A percentile compares a stretch with the other conserved stretches of the same genome.
Evolutionary conservation across 53 echinoderm and acorn worm species (phyloP).

Genomic region (Luidia sarsii): DNA sequence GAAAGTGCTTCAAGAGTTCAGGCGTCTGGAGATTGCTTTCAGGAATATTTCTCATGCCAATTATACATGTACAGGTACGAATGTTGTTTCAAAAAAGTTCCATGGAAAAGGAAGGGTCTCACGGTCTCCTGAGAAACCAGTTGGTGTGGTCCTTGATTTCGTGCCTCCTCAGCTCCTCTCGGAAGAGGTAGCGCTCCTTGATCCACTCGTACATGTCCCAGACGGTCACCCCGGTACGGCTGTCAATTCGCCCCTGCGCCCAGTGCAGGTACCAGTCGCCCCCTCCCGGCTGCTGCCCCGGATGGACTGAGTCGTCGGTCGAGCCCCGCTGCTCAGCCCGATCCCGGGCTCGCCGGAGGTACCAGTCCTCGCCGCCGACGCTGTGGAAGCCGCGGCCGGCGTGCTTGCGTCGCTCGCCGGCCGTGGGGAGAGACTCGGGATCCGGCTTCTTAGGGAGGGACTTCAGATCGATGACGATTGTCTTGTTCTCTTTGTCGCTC

Average conservation of each 20-base stretch:
- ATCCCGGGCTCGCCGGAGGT: constrained; percentile 74
- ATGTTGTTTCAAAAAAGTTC: no score
- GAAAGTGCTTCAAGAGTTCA: no score
- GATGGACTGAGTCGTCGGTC: background rate
- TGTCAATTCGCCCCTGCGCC: constrained; percentile 65
- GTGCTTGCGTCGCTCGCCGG: constrained; percentile 51
- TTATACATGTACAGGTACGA: no score
- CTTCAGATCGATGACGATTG: constrained; percentile 43
- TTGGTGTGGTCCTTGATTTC: constrained; percentile 89
- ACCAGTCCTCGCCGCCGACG: constrained; percentile 74
- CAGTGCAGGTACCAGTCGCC: constrained; percentile 82
- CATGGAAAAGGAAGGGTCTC: no score
- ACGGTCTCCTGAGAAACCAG: constrained; percentile 89
- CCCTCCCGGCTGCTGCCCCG: no score
- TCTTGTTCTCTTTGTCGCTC: constrained; percentile 23
- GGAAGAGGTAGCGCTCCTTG: constrained; percentile 67
- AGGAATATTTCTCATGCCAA: no score
- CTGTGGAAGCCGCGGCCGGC: constrained; percentile 73
- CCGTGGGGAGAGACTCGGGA: background rate
- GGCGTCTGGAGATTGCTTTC: no score
- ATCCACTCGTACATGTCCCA: constrained; percentile 98
- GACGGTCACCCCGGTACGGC: constrained; percentile 77
- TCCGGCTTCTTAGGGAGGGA: constrained; percentile 12
- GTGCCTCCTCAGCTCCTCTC: constrained; percentile 69
- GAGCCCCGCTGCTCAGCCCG: constrained; percentile 56